Conservation (phyloP, 1,140 invertebrate genomes). For the Oedothorax gibbosus region DNA sequence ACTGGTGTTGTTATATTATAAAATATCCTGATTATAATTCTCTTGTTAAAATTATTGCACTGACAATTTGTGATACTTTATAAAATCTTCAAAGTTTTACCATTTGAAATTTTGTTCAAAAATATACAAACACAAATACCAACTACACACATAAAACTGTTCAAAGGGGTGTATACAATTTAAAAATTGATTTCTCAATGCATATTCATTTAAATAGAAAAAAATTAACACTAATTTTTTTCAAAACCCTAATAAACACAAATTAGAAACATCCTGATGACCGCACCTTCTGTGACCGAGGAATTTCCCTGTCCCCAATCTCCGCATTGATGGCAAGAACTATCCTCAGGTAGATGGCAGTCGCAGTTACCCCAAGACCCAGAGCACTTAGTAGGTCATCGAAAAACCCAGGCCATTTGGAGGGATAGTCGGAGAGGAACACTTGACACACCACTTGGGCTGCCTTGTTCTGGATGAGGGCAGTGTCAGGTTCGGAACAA, state of each 20-base stretch:
- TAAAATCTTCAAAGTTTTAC: too few relatives aligned
- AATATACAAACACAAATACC: too few relatives aligned
- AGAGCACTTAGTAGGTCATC: conserved; percentile 70
- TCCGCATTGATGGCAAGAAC: conserved; percentile 72
- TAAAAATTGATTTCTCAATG: neutral
- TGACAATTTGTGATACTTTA: too few relatives aligned
- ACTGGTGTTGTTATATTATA: too few relatives aligned
- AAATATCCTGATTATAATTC: too few relatives aligned
- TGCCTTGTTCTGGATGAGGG: conserved; percentile 69
- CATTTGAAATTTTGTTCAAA: too few relatives aligned
- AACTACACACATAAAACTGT: too few relatives aligned
- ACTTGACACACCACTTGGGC: conserved; percentile 72
- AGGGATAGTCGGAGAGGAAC: conserved; percentile 72
- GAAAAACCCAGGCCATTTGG: conserved; percentile 73
- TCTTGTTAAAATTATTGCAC: too few relatives aligned
- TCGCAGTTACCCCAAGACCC: conserved; percentile 68
- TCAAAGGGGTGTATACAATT: too few relatives aligned
- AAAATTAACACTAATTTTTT: too few relatives aligned
- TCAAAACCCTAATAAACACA: too few relatives aligned
- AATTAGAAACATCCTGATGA: neutral
- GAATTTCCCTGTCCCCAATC: conserved; percentile 65
- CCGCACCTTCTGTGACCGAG: conserved; percentile 60
- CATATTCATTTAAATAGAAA: too few relatives aligned
- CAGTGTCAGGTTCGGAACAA: conserved; percentile 65
- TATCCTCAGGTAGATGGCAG: conserved; percentile 72